A percentile compares a stretch with the other conserved stretches of the same genome.
These are phyloP conservation scores for Acleris literana DNA, from an alignment of 2,888 invertebrate species.

Conservation along the genomic window DNA sequence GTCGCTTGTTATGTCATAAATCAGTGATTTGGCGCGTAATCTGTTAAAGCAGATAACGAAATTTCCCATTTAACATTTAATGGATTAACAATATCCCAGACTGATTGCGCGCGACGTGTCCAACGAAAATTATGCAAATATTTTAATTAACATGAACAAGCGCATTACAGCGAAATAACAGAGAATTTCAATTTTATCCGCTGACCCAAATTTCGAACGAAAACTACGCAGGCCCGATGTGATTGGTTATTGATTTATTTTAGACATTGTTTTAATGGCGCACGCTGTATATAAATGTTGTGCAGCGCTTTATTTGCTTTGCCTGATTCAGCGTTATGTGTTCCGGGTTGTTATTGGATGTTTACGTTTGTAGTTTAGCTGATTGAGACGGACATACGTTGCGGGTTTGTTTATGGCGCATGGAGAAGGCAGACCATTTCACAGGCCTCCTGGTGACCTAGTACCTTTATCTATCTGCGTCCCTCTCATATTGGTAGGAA, in stretches of 20 bases:
- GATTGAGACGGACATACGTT: background rate
- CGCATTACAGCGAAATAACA: slow-evolving; percentile 4
- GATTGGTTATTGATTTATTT: slow-evolving; percentile 73
- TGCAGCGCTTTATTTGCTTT: slow-evolving; percentile 2
- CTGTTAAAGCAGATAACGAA: slow-evolving; percentile 1
- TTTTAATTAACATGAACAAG: slow-evolving; percentile 10
- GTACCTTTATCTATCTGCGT: too few relatives aligned
- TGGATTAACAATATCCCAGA: background rate
- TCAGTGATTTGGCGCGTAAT: background rate
- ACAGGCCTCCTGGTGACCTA: too few relatives aligned
- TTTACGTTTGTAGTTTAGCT: background rate
- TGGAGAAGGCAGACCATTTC: too few relatives aligned
- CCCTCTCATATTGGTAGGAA: too few relatives aligned
- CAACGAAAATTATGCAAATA: slow-evolving; percentile 12
- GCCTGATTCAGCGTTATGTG: background rate
- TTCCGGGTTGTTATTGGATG: slow-evolving; percentile 1
- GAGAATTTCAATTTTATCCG: slow-evolving; percentile 57
- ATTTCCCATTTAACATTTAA: background rate
- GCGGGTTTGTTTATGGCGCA: slow-evolving; percentile 65
- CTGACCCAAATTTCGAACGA: slow-evolving; percentile 63
- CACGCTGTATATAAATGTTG: slow-evolving; percentile 32
- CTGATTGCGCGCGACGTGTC: background rate
- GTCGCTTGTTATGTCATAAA: too few relatives aligned
- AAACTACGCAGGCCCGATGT: slow-evolving; percentile 65
- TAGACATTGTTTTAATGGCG: slow-evolving; percentile 46